Evolutionary conservation across 2,797 vertebrate genomes (phyloP).

Genomic region (Malurus leucopterus): DNA sequence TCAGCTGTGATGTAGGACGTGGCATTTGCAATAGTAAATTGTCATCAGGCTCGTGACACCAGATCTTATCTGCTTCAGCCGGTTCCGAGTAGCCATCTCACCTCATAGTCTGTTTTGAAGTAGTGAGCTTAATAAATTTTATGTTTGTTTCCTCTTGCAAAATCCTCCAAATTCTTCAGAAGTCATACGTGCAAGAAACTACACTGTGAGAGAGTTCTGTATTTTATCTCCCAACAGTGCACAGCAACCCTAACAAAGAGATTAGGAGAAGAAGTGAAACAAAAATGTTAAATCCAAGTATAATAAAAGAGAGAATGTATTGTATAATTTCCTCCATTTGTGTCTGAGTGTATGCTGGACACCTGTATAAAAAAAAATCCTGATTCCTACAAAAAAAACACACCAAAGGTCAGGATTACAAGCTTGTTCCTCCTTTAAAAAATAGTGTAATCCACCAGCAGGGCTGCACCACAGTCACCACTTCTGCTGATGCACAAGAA

Average conservation of each 20-base stretch:
- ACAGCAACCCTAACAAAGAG: neutral
- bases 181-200: neutral
- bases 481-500: neutral
- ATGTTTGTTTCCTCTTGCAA: neutral
- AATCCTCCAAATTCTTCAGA: neutral
- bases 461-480: neutral
- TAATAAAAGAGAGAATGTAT: neutral
- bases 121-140: neutral
- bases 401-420: neutral
- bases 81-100: neutral
- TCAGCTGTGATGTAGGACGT: neutral
- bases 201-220: neutral
- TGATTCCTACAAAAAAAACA: neutral
- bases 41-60: neutral
- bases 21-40: constrained; percentile 6
- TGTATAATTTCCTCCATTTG: neutral
- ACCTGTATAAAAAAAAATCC: neutral
- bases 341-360: neutral
- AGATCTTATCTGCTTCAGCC: neutral
- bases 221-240: neutral
- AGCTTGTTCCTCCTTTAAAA: neutral
- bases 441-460: neutral
- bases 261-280: neutral
- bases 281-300: neutral
- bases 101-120: neutral